Conservation (phyloP, 2,113 vertebrate species). For the Anhinga rufa region DNA sequence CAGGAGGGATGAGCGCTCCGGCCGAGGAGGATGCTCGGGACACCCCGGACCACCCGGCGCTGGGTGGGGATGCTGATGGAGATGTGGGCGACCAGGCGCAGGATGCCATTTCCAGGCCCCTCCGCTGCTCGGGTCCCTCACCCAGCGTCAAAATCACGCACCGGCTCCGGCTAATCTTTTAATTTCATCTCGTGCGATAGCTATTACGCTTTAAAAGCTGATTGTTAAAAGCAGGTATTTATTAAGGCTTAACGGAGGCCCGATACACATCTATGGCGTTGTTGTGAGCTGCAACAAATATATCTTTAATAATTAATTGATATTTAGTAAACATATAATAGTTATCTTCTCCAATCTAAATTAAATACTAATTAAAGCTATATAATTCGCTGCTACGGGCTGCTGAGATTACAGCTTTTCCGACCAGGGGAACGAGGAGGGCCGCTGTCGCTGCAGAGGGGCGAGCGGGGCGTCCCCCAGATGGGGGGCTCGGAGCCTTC, state of each 20-base stretch:
- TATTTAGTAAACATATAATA: not conserved
- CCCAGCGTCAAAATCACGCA: fast-evolving
- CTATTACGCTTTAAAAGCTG: not conserved
- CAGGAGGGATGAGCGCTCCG: not conserved
- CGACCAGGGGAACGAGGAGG: not conserved
- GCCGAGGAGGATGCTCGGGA: not conserved
- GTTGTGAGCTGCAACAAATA: not conserved
- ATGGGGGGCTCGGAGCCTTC: fast-evolving
- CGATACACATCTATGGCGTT: not conserved
- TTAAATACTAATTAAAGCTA: slow-evolving; percentile 40
- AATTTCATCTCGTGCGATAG: not conserved
- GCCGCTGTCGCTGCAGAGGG: not conserved
- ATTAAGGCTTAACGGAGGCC: not conserved
- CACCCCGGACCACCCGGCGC: not conserved
- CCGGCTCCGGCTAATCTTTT: not conserved
- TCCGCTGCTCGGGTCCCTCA: not conserved
- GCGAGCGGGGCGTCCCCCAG: not conserved
- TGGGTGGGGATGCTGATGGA: not conserved
- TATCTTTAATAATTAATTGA: not conserved
- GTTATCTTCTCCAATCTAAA: slow-evolving; percentile 11
- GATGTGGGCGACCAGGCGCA: not conserved
- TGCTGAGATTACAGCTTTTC: not conserved
- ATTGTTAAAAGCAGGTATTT: not conserved
- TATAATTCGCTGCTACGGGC: not conserved
- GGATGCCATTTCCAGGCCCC: not conserved